These are phyloP conservation scores for Chrysaora quinquecirrha DNA, from an alignment of 30 jellyfish, hydroid and myxozoan species.

Conservation along the genomic window DNA sequence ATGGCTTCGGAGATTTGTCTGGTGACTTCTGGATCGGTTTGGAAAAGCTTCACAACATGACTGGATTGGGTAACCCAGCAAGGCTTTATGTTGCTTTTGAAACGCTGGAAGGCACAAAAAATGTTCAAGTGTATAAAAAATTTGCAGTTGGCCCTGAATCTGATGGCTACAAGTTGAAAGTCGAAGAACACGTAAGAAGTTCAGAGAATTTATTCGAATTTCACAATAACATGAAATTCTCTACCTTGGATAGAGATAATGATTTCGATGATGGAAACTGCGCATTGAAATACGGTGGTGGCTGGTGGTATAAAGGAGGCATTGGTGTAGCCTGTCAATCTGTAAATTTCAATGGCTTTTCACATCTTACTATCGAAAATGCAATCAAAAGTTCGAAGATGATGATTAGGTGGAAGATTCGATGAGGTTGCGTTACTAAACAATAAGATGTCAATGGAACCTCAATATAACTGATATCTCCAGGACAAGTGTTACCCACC, in stretches of 20 bases:
- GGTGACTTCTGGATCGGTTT: conserved; percentile 30
- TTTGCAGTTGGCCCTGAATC: background rate
- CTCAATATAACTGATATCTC: no score
- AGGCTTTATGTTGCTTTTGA: background rate
- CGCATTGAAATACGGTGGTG: conserved; percentile 1
- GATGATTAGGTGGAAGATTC: no score
- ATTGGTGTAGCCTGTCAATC: no score
- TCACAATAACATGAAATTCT: conserved; percentile 26
- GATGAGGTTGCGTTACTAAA: no score
- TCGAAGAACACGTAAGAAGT: background rate
- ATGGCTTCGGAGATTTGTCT: conserved; percentile 21
- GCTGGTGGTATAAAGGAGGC: conserved; percentile 42
- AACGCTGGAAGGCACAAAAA: background rate
- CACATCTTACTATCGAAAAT: no score
- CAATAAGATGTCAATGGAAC: no score
- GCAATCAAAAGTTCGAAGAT: no score
- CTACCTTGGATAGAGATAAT: conserved; percentile 35
- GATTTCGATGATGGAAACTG: conserved; percentile 2
- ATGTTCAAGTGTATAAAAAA: background rate
- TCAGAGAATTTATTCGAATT: background rate
- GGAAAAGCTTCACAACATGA: conserved; percentile 4
- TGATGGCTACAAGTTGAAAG: background rate
- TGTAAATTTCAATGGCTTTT: no score
- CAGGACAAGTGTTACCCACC: no score
- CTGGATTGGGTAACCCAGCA: background rate